phyloP scores from a whole-genome alignment of 2,888 invertebrate species.

The Coelopa pilipes region DNA sequence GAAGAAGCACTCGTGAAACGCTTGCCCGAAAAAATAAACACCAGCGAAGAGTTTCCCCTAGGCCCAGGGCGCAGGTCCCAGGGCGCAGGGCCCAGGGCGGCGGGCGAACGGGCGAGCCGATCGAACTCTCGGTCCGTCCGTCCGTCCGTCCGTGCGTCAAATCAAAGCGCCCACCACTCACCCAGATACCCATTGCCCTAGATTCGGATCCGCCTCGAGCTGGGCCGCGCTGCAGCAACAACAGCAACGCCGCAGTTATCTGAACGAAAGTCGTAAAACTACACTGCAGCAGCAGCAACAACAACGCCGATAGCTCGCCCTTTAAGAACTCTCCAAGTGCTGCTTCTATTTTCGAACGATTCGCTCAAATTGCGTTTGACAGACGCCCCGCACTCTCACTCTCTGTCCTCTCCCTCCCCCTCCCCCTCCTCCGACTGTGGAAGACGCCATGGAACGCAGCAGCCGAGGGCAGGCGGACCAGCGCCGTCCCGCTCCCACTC shows the following conservation, averaged over 20 bases:
- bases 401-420: neutral
- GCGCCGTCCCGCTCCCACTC: neutral
- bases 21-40: constrained; percentile 35
- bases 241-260: constrained; percentile 31
- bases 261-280: constrained; percentile 32
- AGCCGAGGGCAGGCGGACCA: neutral
- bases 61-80: constrained; percentile 30
- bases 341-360: constrained; percentile 14
- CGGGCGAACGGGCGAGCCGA: too few species aligned
- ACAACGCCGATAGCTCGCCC: constrained; percentile 25
- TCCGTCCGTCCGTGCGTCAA: neutral
- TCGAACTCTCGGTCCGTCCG: too few species aligned
- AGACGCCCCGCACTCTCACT: neutral
- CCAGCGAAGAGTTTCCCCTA: constrained; percentile 37
- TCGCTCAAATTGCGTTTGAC: constrained; percentile 17
- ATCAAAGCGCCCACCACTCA: constrained; percentile 29
- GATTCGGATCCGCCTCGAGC: constrained; percentile 20
- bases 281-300: constrained; percentile 47
- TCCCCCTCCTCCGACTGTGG: neutral
- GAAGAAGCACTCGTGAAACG: constrained; percentile 12
- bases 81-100: too few species aligned
- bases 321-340: constrained; percentile 16
- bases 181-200: constrained; percentile 33
- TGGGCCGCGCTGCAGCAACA: neutral
- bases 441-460: neutral